Evolutionary conservation across 2,888 invertebrate genomes (phyloP), one percentile per base, ranked within the genome.

Genomic region (Patella ulyssiponensis): DNA sequence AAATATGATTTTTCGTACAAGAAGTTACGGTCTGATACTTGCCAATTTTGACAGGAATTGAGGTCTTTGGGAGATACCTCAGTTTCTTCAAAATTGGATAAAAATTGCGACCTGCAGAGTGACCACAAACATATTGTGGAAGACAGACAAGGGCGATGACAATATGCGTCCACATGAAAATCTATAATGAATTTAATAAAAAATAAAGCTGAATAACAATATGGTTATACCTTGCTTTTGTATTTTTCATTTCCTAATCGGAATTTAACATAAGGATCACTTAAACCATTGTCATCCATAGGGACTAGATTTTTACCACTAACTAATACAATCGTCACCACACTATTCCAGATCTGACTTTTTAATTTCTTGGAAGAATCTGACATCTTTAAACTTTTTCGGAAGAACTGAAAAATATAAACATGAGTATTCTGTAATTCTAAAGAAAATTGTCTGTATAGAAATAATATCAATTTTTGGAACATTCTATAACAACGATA

Each of bases 161-260:
- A 27, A 27, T 27, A 27, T 27, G 0, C 27, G 3, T 27, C 1
- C 3, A 27, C 27, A 27, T 27, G 27, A 9, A 56, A 74, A 74
- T 20, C 14, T 17, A 74, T 53, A 20, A 20, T 64, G n/a, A 11
- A 64, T 20, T 9, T 12, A 64, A 64, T 20, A 9, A 73, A 72
- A 23, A 53, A 3, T 17, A 14, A 14, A 15, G 15, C 9, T 73
- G 20, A 17, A 12, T 33, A 58, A 14, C 3, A 58, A 27, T 3
- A 54, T 17, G 3, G 3, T 23, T 85, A 77, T 83, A 93, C 93
- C 90, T 98, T 97, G 91, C 97, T 97, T 93, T 98, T 98, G 93
- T 96, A 98, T 93, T 98, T 99, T 93, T 99, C 99, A 88, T 96
- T 96, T 81, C 98, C 98, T 92, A 99, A 94, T 92, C 97, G 95